Conservation (phyloP, 2,113 vertebrate species). For the Monarcha castaneiventris region DNA sequence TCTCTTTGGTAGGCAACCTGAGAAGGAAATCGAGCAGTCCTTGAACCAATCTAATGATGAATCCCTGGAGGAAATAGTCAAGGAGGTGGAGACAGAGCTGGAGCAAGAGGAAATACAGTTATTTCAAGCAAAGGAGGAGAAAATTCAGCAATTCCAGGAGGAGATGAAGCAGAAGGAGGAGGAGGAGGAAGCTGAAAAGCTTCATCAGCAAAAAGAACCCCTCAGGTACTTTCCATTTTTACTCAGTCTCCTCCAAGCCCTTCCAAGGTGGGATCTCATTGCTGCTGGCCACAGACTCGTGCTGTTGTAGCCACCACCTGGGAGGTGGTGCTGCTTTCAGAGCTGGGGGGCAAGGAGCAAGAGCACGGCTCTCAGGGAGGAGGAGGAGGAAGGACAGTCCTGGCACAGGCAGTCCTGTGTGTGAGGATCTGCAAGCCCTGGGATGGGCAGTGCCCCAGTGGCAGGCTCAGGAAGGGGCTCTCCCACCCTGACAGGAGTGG, state of each 20-base stretch:
- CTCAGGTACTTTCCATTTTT: slow-evolving; percentile 72
- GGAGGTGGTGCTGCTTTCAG: neutral
- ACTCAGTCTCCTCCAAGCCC: neutral
- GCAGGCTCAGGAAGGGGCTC: neutral
- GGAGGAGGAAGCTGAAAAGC: slow-evolving; percentile 68
- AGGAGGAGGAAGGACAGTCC: neutral
- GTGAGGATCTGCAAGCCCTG: neutral
- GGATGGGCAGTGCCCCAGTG: rapidly evolving
- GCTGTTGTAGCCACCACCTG: neutral
- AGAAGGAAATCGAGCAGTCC: neutral
- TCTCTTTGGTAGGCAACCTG: slow-evolving; percentile 18
- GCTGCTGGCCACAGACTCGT: neutral
- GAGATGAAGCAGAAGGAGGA: slow-evolving; percentile 67
- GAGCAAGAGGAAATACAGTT: slow-evolving; percentile 42
- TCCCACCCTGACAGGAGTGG: rapidly evolving
- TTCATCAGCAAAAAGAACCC: slow-evolving; percentile 73
- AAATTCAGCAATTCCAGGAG: slow-evolving; percentile 53
- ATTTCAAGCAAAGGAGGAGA: slow-evolving; percentile 38
- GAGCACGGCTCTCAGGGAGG: neutral
- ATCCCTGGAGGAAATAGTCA: neutral
- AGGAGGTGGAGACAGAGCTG: neutral
- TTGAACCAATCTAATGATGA: neutral
- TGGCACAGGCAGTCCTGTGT: rapidly evolving
- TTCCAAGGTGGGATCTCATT: neutral
- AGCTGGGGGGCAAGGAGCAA: neutral